Conservation (phyloP, 2,113 vertebrate species). For the Hippocampus abdominalis region DNA sequence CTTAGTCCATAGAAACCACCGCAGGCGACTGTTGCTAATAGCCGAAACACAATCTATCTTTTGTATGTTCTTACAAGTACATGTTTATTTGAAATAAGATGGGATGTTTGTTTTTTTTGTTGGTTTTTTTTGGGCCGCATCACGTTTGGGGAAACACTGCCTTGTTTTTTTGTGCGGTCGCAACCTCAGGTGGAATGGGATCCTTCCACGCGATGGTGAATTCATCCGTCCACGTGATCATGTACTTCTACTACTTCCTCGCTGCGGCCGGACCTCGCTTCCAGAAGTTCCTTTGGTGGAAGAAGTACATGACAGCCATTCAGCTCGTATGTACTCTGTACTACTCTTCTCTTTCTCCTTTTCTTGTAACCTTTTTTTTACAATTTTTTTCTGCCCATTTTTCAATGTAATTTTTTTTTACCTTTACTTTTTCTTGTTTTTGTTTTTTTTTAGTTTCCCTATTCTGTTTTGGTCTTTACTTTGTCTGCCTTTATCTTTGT, state of each 20-base stretch:
- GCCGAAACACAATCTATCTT: too few species aligned
- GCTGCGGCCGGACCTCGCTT: conserved; percentile 91
- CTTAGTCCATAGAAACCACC: background rate
- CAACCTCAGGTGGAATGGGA: conserved; percentile 89
- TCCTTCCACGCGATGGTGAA: conserved; percentile 99
- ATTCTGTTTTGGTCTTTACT: too few species aligned
- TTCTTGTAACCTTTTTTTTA: background rate
- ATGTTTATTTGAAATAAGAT: too few species aligned
- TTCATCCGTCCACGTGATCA: conserved; percentile 87
- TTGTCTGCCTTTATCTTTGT: too few species aligned
- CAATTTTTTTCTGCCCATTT: background rate
- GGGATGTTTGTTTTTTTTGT: too few species aligned
- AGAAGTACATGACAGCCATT: conserved; percentile 98
- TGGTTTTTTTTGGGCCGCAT: too few species aligned
- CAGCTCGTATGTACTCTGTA: conserved; percentile 82
- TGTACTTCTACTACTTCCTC: conserved; percentile 96
- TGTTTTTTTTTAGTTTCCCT: background rate
- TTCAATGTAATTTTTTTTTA: background rate
- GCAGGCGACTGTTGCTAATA: too few species aligned
- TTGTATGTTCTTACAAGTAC: too few species aligned
- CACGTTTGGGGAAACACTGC: background rate
- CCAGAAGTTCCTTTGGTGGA: conserved; percentile 98
- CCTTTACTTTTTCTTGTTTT: background rate
- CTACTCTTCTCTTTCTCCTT: background rate
- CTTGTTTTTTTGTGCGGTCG: background rate